Base-by-base conservation (phyloP, 2,888 invertebrate species). In the Cistogaster globosa region DNA sequence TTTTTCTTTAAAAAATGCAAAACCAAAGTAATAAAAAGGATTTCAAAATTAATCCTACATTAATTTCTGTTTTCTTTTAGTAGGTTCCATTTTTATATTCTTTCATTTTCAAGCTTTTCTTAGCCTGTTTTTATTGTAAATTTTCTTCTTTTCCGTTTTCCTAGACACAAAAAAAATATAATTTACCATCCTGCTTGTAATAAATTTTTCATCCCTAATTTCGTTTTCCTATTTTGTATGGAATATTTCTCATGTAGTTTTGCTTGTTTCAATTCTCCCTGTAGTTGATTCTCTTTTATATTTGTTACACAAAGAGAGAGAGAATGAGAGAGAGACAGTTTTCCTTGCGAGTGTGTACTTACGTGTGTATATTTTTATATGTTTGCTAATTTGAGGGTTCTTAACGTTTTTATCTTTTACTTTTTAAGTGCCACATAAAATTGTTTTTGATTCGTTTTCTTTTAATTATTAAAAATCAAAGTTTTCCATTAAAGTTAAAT, bases 161-260 rank as follows among this genome's bases (percentile, higher is more conserved):
- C 16, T 48, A 14, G 45, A 14, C 32, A 32, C 32, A 32, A 32
- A 32, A 6, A 7, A 42, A 42, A 12, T 42, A 11, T 14, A 14
- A 11, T 11, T 42, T 14, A 12, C 14, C 14, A 51, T 51, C n/a
- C 51, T n/a, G 51, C 51, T n/a, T 8, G 2, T 20, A 53, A 20
- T 14, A 11, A 53, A 53, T 53, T 53, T n/a, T 62, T 62, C 72
- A 74, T 74, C 72, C 72, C 72, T 62, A 62, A 22, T 62, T 74
- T 58, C 0, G 7, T 53, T 14, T 53, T 53, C 22, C n/a, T 14
- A 36, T 18, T 32, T 36, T 42, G 16, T 22, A 7, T 38, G 6
- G 22, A 18, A 55, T 26, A n/a, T 55, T 26, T 26, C 6, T 18
- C 22, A n/a, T 45, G 14, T 5, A 36, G 12, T 42, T n/a, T 42